Evolutionary conservation across 2,888 invertebrate species (phyloP).

Genomic region (Aporophyla nigra): DNA sequence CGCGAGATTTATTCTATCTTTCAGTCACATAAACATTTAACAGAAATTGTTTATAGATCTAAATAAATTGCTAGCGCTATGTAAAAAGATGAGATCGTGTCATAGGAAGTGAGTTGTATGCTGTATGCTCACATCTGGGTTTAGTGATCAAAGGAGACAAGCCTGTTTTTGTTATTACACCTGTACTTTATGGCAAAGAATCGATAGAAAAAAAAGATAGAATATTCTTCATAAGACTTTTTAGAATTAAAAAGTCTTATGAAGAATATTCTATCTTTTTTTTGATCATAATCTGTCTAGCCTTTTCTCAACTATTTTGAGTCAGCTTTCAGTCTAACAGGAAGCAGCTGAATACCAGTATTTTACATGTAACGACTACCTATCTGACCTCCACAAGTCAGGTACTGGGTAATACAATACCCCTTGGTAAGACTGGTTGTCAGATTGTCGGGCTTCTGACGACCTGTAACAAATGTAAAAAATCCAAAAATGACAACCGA

Average conservation of each 20-base stretch:
- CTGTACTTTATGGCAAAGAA: slow-evolving; percentile 2
- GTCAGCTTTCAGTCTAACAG: too few relatives aligned
- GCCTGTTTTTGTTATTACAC: slow-evolving; percentile 33
- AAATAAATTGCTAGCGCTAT: slow-evolving; percentile 44
- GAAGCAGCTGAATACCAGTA: too few relatives aligned
- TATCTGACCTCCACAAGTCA: too few relatives aligned
- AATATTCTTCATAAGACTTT: background rate
- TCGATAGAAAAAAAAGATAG: background rate
- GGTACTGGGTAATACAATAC: too few relatives aligned
- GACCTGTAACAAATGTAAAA: too few relatives aligned
- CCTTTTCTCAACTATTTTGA: too few relatives aligned
- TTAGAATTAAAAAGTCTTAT: background rate
- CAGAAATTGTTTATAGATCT: slow-evolving; percentile 33
- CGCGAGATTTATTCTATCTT: slow-evolving; percentile 43
- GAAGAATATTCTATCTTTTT: too few relatives aligned
- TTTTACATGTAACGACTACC: too few relatives aligned
- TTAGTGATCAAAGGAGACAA: slow-evolving; percentile 44
- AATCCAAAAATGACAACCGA: too few relatives aligned
- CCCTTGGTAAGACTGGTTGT: too few relatives aligned
- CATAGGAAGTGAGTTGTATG: slow-evolving; percentile 16
- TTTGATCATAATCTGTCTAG: too few relatives aligned
- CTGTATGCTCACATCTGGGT: slow-evolving; percentile 38
- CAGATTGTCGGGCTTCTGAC: too few relatives aligned
- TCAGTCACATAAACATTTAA: slow-evolving; percentile 47
- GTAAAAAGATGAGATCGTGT: slow-evolving; percentile 30